A percentile compares a stretch with the other conserved stretches of the same genome.
Conservation (phyloP, 2,797 vertebrate species). For the Manis pentadactyla region DNA sequence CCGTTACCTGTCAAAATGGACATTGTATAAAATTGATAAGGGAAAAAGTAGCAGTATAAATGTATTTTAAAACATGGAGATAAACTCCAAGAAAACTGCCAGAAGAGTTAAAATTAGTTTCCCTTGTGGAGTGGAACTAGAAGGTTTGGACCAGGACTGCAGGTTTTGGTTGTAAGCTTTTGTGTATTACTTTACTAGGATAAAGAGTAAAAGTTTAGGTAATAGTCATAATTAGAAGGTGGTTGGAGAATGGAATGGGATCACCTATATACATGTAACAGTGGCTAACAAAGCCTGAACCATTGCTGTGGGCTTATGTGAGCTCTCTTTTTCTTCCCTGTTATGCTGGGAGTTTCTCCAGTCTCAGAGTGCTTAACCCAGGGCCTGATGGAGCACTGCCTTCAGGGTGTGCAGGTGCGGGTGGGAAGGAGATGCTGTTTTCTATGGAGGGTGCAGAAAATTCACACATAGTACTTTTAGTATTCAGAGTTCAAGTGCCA, state of each 20-base stretch:
- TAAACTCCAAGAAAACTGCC: background rate
- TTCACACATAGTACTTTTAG: background rate
- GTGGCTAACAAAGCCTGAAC: background rate
- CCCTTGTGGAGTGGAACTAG: background rate
- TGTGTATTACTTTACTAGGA: background rate
- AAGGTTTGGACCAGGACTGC: background rate
- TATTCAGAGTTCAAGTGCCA: constrained; percentile 4
- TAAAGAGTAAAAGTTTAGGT: constrained; percentile 2
- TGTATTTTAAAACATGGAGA: background rate
- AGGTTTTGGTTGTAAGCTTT: constrained; percentile 20
- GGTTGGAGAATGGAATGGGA: background rate
- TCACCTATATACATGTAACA: background rate
- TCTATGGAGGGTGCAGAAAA: background rate
- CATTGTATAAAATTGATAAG: background rate
- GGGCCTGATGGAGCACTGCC: background rate
- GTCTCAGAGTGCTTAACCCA: background rate
- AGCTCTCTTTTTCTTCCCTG: background rate
- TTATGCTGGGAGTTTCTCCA: background rate
- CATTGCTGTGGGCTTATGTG: background rate
- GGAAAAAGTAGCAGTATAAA: background rate
- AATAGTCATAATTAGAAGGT: background rate
- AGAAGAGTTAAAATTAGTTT: background rate
- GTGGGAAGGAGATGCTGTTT: background rate
- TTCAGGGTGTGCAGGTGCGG: background rate
- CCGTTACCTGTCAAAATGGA: background rate